Percentiles rank a stretch among this genome's conserved stretches.
phyloP scores from a whole-genome alignment of 2,888 invertebrate genomes.

The Perizoma flavofasciatum region DNA sequence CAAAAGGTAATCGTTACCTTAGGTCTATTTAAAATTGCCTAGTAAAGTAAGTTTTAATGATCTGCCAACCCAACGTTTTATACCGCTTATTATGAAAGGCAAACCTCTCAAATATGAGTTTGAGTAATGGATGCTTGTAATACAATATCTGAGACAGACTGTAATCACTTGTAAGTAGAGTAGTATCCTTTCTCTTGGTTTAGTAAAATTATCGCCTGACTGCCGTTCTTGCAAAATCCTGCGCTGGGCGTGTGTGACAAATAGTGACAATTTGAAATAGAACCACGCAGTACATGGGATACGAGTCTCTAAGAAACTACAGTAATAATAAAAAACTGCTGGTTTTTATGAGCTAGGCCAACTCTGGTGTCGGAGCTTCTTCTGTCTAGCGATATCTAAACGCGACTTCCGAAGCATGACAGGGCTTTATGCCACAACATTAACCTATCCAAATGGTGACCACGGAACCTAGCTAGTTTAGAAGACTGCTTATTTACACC shows the following conservation, averaged over 20 bases:
- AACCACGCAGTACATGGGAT: background rate
- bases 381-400: too few species aligned
- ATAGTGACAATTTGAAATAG: constrained; percentile 40
- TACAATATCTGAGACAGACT: constrained; percentile 48
- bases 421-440: too few species aligned
- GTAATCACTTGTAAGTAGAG: constrained; percentile 43
- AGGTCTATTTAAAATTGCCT: constrained; percentile 1
- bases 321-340: too few species aligned
- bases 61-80: constrained; percentile 14
- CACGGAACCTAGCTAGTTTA: too few species aligned
- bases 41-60: constrained; percentile 9
- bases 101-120: constrained; percentile 49
- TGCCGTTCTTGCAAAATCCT: constrained; percentile 46
- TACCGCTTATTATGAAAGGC: constrained; percentile 47
- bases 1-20: background rate
- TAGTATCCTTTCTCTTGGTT: constrained; percentile 51
- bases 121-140: constrained; percentile 52
- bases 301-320: background rate
- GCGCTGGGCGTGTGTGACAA: constrained; percentile 39
- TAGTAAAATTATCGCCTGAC: constrained; percentile 50
- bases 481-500: too few species aligned
- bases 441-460: too few species aligned
- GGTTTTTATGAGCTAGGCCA: too few species aligned
- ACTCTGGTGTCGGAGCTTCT: too few species aligned
- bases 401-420: too few species aligned